Evolutionary conservation across 2,113 vertebrate species (phyloP).

Genomic region (Pan paniscus): DNA sequence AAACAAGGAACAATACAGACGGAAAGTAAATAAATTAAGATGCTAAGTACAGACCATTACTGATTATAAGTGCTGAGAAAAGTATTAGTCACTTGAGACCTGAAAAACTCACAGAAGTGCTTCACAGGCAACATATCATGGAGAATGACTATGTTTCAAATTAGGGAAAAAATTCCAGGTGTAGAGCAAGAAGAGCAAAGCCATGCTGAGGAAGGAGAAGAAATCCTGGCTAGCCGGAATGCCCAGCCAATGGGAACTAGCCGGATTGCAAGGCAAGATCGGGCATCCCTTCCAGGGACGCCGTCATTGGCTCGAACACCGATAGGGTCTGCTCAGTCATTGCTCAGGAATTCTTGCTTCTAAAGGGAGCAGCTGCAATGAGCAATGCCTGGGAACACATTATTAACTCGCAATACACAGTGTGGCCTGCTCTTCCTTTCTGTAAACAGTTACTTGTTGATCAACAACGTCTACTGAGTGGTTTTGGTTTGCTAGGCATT

Average conservation of each 20-base stretch:
- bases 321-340: not conserved
- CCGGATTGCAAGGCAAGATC: not conserved
- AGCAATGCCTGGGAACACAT: not conserved
- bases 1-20: not conserved
- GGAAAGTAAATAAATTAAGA: not conserved
- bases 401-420: not conserved
- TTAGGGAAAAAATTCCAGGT: not conserved
- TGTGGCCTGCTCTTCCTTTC: not conserved
- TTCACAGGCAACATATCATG: not conserved
- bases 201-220: not conserved
- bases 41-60: not conserved
- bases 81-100: not conserved
- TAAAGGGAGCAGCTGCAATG: not conserved
- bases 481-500: not conserved
- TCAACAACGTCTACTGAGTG: not conserved
- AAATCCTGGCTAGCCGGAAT: not conserved
- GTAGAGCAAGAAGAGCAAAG: not conserved
- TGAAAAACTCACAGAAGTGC: not conserved
- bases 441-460: not conserved
- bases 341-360: conserved; percentile 39
- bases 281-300: not conserved
- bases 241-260: not conserved
- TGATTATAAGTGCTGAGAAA: not conserved
- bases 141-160: not conserved
- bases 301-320: not conserved